Evolutionary conservation across 2,797 vertebrate genomes (phyloP), one percentile per base, ranked within the genome.

Genomic region (Gobionotothen gibberifrons): DNA sequence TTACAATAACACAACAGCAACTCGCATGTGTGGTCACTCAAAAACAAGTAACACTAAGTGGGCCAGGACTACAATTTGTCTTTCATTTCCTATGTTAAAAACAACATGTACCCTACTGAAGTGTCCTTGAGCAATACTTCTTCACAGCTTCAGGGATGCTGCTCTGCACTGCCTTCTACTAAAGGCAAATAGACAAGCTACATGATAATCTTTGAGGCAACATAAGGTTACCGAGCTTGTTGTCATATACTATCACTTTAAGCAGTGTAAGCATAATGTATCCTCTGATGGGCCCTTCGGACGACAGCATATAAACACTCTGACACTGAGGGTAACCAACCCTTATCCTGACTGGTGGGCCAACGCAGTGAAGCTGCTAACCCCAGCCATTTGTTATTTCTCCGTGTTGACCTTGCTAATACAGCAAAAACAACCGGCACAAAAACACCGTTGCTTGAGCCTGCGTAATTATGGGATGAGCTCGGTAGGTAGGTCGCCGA

Each of bases 371-470:
- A 59, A 72, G 78, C 29, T 59, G 4, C 11, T 60, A 26, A 48
- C 19, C 14, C 9, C 11, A 13, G n/a, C 9, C 9, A 13, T 26
- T 7, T 1, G 16, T 21, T 12, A 9, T 55, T 9, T 49, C 36
- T 19, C 39, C 40, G 2, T 15, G 13, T 6, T 77, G 91, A 90
- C 89, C 89, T 92, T 90, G 90, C 69, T 66, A 76, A 82, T 9
- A 64, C 46, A 26, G 48, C 29, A 61, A 76, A 59, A 65, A 76
- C 62, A 66, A 42, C 43, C 29, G 49, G 57, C 69, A 10, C 55
- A 9, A 59, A 51, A 69, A 65, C 74, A 42, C 63, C 32, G 73
- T 43, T 40, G 39, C 46, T 78, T 57, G 58, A 72, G 46, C 71
- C 46, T 66, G 68, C 65, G 69, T 66, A 66, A 70, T 51, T 17